phyloP scores from a whole-genome alignment of 1,140 invertebrate genomes.

The Tyrophagus putrescentiae region DNA sequence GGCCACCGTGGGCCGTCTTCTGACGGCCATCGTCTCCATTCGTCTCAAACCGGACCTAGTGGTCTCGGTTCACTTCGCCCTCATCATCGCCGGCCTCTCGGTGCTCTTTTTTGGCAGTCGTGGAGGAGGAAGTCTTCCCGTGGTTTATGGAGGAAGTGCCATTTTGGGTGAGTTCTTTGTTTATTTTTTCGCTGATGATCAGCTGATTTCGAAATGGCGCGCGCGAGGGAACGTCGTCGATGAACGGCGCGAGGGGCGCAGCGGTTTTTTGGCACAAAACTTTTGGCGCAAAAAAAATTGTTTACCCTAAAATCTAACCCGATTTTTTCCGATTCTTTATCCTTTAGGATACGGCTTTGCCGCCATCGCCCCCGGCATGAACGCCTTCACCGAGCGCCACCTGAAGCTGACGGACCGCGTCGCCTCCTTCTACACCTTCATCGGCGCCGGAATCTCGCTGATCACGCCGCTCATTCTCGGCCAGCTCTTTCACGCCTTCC shows the following conservation, averaged over 20 bases:
- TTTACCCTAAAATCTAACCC: no score
- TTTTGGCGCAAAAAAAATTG: no score
- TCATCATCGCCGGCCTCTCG: not conserved
- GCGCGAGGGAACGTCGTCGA: no score
- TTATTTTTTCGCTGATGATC: no score
- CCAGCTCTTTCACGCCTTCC: not conserved
- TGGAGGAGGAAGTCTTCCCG: not conserved
- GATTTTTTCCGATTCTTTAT: no score
- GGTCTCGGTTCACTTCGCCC: not conserved
- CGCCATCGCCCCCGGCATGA: slow-evolving; percentile 1
- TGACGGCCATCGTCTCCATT: not conserved
- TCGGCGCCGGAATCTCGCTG: not conserved
- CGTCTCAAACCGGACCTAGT: not conserved
- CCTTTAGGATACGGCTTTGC: slow-evolving; percentile 12
- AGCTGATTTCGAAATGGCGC: no score
- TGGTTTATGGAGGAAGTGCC: not conserved
- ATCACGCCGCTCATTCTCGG: slow-evolving; percentile 3
- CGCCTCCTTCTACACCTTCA: not conserved
- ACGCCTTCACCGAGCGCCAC: not conserved
- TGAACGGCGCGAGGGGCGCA: no score
- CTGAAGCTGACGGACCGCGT: not conserved
- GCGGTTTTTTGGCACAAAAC: no score
- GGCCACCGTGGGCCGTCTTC: not conserved
- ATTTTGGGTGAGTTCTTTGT: no score
- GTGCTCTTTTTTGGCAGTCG: not conserved